Evolutionary conservation across 92 coral and sea anemone species (phyloP), one percentile per base, ranked within the genome.

Genomic region (Heteractis magnifica): DNA sequence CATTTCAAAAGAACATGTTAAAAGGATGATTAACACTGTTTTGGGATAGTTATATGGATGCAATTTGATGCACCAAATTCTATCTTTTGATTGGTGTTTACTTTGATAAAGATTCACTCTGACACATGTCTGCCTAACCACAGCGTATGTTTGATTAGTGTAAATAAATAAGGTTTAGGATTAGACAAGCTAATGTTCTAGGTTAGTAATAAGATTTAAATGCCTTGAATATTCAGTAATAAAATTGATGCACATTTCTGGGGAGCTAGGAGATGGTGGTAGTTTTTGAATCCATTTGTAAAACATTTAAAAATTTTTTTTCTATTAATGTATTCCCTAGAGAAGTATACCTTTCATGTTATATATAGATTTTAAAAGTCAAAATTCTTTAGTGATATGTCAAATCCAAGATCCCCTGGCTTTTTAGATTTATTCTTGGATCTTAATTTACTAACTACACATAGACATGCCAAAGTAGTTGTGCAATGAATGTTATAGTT

Each of bases 111-210:
- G 84, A 65, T 81, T 71, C 77, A 70, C 23, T 81, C 18, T 81
- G 84, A 81, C 84, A 81, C 60, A 65, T 70, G 84, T 80, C 56
- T 80, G 75, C 13, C 82, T 62, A 55, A 72, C 71, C 26, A 51
- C 19, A 75, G 41, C 49, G 23, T 44, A 51, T 70, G 55, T 59
- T 70, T 49, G n/a, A 56, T 23, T 51, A 81, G 77, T 81, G 73
- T 68, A 18, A 18, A 59, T 65, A 81, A 81, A 68, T 20, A 52
- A 65, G 77, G 73, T 51, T 78, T 81, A 81, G 62, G 70, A 18
- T 68, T 12, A 70, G 84, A 81, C 65, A 81, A 81, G 65, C 76
- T 81, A 64, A 79, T 79, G 62, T 79, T 62, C 56, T 79, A 23
- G 50, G 19, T 20, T 44, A 14, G 50, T 65, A 51, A 51, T 51